Base-by-base conservation (phyloP, 2,888 invertebrate species). In the Molorchus minor region DNA sequence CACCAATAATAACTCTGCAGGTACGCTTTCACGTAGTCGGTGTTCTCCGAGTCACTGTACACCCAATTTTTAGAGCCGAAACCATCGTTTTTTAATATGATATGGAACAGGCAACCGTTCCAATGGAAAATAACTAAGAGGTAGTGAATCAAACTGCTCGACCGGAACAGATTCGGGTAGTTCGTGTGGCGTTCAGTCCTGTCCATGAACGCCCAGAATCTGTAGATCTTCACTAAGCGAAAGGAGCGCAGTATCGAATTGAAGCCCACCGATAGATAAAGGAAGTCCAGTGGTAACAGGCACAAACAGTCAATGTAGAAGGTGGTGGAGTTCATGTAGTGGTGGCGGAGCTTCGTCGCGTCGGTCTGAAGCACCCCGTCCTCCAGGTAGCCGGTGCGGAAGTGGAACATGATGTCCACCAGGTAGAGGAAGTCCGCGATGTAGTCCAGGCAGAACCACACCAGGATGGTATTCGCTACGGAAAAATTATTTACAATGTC, bases 251-350 rank as follows among this genome's bases (percentile, higher is more conserved):
- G 85, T 76, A 97, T 94, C 75, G 97, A 98, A 84, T 96, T 96
- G 85, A 93, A 93, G 47, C 80, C 97, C 82, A 98, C 94, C 82
- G 97, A 97, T 78, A 98, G 87, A 83, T 98, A 98, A 76, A 98
- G 90, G 85, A 97, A 96, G 86, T 98, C 98, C 80, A 98, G 86
- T 71, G 98, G 98, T 79, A 98, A 86, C 79, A 98, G 88, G 85
- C 97, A 98, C 82, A 98, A 87, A 84, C 96, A 96, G 88, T 98
- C 98, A 80, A 98, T 94, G 87, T 98, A 98, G 86, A 98, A 98
- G 70, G 92, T 93, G 64, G 81, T 81, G 73, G 90, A 96, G 86
- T 98, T 98, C 93, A 97, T 96, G 83, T 98, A 98, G 82, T 98
- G 96, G 72, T 94, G 90, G 53, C 98, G 88, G 70, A 98, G 86